A percentile compares a stretch with the other conserved stretches of the same genome.
These are phyloP conservation scores for Orchesellides sinensis DNA, from an alignment of 2,888 invertebrate species.

Conservation along the genomic window DNA sequence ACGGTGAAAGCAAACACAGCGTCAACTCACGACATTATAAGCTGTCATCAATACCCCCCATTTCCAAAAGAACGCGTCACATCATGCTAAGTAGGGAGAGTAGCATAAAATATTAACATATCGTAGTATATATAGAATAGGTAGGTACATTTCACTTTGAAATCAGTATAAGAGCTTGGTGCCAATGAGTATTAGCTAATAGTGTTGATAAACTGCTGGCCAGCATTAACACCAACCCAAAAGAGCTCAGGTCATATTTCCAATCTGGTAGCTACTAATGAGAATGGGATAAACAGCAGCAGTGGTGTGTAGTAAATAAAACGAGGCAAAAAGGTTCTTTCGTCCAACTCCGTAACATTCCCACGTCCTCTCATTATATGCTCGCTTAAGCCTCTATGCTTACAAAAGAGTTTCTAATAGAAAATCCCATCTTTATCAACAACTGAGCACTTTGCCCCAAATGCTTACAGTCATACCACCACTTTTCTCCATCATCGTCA, in stretches of 20 bases:
- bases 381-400: background rate
- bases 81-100: too few species aligned
- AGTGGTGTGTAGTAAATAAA: too few species aligned
- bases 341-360: too few species aligned
- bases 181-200: background rate
- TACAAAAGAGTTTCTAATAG: background rate
- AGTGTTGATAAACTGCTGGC: background rate
- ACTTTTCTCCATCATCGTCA: slow-evolving; percentile 12
- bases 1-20: background rate
- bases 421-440: background rate
- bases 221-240: background rate
- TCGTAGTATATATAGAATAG: too few species aligned
- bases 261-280: background rate
- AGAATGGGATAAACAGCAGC: background rate
- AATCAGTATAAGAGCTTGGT: too few species aligned
- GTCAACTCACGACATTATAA: background rate
- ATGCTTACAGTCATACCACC: background rate
- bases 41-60: background rate
- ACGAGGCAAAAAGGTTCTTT: too few species aligned
- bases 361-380: background rate
- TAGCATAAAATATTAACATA: too few species aligned
- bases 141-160: too few species aligned
- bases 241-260: background rate
- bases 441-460: background rate
- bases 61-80: too few species aligned